Conservation (phyloP, 2,797 vertebrate species). For the Manis crassicaudata region DNA sequence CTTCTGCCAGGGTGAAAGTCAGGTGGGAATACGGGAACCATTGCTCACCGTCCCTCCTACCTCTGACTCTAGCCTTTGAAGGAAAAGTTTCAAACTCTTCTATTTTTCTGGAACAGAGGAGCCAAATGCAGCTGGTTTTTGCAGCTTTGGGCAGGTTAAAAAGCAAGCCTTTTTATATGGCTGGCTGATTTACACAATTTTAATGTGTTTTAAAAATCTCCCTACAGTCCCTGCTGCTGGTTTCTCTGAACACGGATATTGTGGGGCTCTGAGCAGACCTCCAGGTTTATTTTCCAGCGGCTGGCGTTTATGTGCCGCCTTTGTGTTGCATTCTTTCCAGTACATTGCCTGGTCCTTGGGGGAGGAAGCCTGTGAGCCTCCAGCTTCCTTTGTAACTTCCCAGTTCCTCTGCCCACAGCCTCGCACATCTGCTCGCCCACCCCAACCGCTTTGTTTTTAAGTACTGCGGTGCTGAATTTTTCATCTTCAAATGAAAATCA, state of each 20-base stretch:
- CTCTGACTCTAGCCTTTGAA: neutral
- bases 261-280: neutral
- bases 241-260: neutral
- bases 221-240: neutral
- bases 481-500: neutral
- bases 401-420: constrained; percentile 50
- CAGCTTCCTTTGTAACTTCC: constrained; percentile 65
- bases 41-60: neutral
- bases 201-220: constrained; percentile 4
- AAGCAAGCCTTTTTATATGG: neutral
- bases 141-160: constrained; percentile 25
- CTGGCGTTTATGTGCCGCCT: neutral
- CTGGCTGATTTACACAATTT: constrained; percentile 45
- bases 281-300: neutral
- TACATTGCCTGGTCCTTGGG: constrained; percentile 15
- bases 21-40: neutral
- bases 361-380: constrained; percentile 46
- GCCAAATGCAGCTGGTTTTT: neutral
- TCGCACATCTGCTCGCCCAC: neutral
- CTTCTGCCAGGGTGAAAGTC: neutral
- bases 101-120: neutral
- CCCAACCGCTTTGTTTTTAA: neutral
- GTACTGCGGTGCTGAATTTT: neutral
- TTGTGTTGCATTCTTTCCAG: neutral
- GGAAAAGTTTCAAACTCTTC: neutral